These are phyloP conservation scores for Craniophora ligustri DNA, from an alignment of 2,888 invertebrate genomes.

Conservation along the genomic window DNA sequence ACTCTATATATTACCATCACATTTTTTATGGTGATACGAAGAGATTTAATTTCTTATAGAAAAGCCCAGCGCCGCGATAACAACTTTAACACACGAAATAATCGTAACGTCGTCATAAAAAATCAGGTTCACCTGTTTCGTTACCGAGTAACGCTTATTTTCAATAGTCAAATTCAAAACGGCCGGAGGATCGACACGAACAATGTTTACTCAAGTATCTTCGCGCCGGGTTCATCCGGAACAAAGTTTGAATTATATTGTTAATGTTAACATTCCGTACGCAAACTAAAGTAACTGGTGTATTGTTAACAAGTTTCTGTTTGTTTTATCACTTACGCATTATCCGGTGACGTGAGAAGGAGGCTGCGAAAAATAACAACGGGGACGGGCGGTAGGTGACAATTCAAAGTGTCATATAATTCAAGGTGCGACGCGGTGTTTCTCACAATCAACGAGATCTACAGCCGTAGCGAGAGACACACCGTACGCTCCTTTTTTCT, in stretches of 20 bases:
- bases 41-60: constrained; percentile 44
- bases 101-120: constrained; percentile 42
- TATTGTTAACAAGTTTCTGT: constrained; percentile 66
- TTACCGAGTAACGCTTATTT: constrained; percentile 44
- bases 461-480: constrained; percentile 67
- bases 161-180: constrained; percentile 54
- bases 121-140: constrained; percentile 36
- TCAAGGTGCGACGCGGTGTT: constrained; percentile 80
- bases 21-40: constrained; percentile 22
- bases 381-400: constrained; percentile 73
- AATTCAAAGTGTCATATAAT: constrained; percentile 85
- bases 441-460: constrained; percentile 86
- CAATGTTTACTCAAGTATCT: constrained; percentile 61
- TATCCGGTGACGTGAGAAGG: constrained; percentile 61
- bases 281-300: constrained; percentile 66
- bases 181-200: constrained; percentile 46
- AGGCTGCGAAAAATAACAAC: constrained; percentile 73
- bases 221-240: constrained; percentile 59
- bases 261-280: constrained; percentile 64
- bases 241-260: constrained; percentile 68
- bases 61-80: constrained; percentile 30
- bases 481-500: constrained; percentile 70
- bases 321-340: constrained; percentile 72
- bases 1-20: constrained; percentile 24
- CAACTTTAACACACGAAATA: constrained; percentile 42